Base-by-base conservation (phyloP, 2,113 vertebrate genomes). In the Leiothrix lutea region DNA sequence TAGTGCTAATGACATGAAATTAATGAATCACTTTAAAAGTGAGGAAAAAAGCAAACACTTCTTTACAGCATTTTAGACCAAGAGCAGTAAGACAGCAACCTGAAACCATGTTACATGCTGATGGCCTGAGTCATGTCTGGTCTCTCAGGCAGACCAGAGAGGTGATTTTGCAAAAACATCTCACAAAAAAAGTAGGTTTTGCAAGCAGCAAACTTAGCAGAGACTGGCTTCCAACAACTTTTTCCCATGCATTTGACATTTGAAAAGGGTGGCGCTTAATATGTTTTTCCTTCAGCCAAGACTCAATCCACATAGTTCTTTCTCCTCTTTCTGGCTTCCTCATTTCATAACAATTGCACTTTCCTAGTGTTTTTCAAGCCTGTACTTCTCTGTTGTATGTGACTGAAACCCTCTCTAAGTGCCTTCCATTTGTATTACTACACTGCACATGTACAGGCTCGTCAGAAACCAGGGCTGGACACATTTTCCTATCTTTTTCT, bases 81-180 rank as follows among this genome's bases (percentile, higher is more conserved):
- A 84, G 64, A 86, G 73, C 71, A 91, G 80, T 31, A 90, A 91
- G 93, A 90, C 54, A 82, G 87, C 74, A 89, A 90, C 87, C 88
- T 93, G 83, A 95, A 96, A 94, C 86, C 79, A 78, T 8, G 79
- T 67, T 87, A 94, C 13, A 1, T 90, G 81, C 92, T 90, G 80
- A 94, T 66, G 64, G 66, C 47, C 86, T 91, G 93, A 97, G 83
- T 95, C 97, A 95, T 14, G 57, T 90, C 95, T 96, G 86, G 72
- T 77, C 80, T 77, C 86, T 64, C 47, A 90, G 85, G 42, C 88
- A 6, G 8, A 67, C 44, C 85, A 95, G 78, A 2, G 10, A 96
- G 80, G 79, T 72, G 74, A 90, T 94, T 93, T 85, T 92, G 64
- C 51, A 88, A 80, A 86, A 96, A 73, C 54, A 64, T 67, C 72